Evolutionary conservation across 1,140 invertebrate species (phyloP), one percentile per base, ranked within the genome.

Genomic region (Limonius californicus): DNA sequence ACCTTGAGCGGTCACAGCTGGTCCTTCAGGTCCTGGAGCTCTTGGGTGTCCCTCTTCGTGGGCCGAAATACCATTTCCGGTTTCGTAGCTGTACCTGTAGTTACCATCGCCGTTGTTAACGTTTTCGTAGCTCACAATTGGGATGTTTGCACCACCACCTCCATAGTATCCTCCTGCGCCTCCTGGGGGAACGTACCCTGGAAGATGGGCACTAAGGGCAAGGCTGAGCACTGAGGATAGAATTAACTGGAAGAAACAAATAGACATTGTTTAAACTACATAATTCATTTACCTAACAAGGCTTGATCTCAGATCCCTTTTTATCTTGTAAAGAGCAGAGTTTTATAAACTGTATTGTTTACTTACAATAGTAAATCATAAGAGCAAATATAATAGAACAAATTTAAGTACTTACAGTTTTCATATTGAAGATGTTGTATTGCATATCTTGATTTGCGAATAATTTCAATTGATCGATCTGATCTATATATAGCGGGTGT

Each of bases 1-100:
- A 43, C 89, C 35, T 39, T 39, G 8, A 39, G 35, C 89, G 70
- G 84, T 81, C 7, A 86, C 86, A 14, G 85, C 80, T 63, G 78
- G 83, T 68, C 74, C 77, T 76, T 85, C 78, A 73, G 87, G 73
- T 57, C 83, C 79, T 23, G 60, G 18, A 11, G 20, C n/a, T 55
- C 75, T 76, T 53, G 76, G 59, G 2, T 65, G 59, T 6, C 79
- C 80, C 27, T 72, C 66, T 62, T 70, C 68, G 50, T 70, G 55
- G 11, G 61, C 66, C 9, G 45, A 21, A 32, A 71, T 71, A 27
- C 68, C 66, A 45, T 71, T 71, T 64, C 66, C 68, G 9, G 69
- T 65, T 62, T 71, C 69, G 54, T 68, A 71, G 20, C 64, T 71
- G 53, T 57, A 39, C n/a, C 35, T 39, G 76, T 76, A 78, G 35